Conservation (phyloP, 2,888 invertebrate genomes). For the Habrosyne pyritoides region DNA sequence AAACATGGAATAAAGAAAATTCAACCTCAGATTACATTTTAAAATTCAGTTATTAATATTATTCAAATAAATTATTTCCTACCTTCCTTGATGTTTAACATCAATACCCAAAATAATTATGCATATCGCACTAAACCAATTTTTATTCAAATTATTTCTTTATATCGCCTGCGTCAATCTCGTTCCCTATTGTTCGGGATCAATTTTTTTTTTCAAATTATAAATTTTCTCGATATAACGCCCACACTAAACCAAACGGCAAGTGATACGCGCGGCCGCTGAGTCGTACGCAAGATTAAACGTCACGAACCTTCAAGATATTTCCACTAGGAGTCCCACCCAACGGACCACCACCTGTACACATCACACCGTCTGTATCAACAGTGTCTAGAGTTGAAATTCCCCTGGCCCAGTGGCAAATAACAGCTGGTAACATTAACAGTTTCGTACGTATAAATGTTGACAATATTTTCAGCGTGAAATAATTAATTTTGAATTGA, state of each 20-base stretch:
- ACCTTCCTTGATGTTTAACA: too few relatives aligned
- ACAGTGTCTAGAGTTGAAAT: constrained; percentile 32
- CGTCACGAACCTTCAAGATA: constrained; percentile 78
- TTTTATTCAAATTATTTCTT: too few relatives aligned
- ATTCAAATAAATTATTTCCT: too few relatives aligned
- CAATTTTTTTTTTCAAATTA: not conserved
- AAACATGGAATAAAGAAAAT: too few relatives aligned
- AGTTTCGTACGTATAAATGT: constrained; percentile 57
- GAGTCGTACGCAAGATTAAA: constrained; percentile 82
- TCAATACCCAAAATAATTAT: too few relatives aligned
- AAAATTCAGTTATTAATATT: too few relatives aligned
- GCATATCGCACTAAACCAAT: too few relatives aligned
- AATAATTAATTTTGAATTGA: not conserved
- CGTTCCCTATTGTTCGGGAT: too few relatives aligned
- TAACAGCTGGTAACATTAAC: constrained; percentile 35
- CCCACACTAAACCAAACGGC: constrained; percentile 59
- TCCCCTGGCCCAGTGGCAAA: constrained; percentile 13
- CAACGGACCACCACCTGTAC: constrained; percentile 39
- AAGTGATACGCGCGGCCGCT: constrained; percentile 78
- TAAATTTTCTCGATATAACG: constrained; percentile 21
- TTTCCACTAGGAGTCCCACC: constrained; percentile 50
- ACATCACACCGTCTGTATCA: constrained; percentile 32
- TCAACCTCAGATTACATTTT: too few relatives aligned
- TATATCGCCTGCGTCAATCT: too few relatives aligned
- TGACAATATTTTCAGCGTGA: constrained; percentile 41